Conservation (phyloP, 1,140 invertebrate species). For the Drosophila cardini region DNA sequence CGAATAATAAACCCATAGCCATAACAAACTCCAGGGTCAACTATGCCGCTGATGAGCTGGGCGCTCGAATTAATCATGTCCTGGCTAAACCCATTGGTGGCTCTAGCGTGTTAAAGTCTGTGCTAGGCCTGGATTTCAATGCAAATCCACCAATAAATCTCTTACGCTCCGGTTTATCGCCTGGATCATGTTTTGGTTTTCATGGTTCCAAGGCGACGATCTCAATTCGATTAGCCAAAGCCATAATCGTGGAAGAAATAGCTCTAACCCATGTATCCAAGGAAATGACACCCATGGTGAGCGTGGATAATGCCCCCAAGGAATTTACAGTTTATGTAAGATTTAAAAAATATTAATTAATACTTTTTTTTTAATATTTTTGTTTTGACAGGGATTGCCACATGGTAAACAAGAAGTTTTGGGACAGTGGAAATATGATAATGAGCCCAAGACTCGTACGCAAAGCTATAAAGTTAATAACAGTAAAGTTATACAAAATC, state of each 20-base stretch:
- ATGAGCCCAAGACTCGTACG: conserved; percentile 36
- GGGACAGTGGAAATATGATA: conserved; percentile 42
- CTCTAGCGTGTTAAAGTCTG: conserved; percentile 39
- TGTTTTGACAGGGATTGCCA: conserved; percentile 28
- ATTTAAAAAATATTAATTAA: background rate
- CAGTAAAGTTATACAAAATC: background rate
- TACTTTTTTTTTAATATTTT: background rate
- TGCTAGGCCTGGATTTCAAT: conserved; percentile 66
- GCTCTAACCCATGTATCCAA: conserved; percentile 59
- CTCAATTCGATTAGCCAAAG: conserved; percentile 51
- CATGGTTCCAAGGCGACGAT: conserved; percentile 44
- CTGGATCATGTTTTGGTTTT: conserved; percentile 73
- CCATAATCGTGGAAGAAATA: conserved; percentile 60
- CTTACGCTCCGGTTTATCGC: conserved; percentile 46
- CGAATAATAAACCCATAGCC: background rate
- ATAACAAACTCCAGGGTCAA: conserved; percentile 49
- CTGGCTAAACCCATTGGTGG: conserved; percentile 42
- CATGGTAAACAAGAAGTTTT: conserved; percentile 15
- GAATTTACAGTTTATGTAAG: conserved; percentile 69
- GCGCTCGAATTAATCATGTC: conserved; percentile 53
- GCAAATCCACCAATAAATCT: conserved; percentile 73
- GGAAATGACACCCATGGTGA: conserved; percentile 55
- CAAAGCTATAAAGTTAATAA: conserved; percentile 36
- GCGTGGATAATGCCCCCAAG: conserved; percentile 68
- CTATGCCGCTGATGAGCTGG: conserved; percentile 65